A percentile compares a stretch with the other conserved stretches of the same genome.
These are phyloP conservation scores for Amblyopsis rosae DNA, from an alignment of 2,113 vertebrate species.

Conservation along the genomic window DNA sequence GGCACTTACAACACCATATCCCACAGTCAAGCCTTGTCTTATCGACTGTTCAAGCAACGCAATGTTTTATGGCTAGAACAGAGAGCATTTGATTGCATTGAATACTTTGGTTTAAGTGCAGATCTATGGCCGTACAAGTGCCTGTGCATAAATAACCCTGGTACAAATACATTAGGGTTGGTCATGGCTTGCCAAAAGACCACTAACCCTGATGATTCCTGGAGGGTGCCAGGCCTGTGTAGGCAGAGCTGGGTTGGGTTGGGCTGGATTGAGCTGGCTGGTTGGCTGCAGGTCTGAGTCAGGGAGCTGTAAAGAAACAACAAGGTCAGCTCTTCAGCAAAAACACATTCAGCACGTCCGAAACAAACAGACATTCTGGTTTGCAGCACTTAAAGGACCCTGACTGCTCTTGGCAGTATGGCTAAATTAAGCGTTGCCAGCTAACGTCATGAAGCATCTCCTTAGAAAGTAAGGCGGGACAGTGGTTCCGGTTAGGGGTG, in stretches of 20 bases:
- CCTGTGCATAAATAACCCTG: constrained; percentile 23
- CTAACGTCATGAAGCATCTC: neutral
- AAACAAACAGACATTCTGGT: constrained; percentile 35
- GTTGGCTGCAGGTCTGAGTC: constrained; percentile 35
- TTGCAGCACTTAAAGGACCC: constrained; percentile 7
- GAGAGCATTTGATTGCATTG: constrained; percentile 51
- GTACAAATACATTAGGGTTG: constrained; percentile 45
- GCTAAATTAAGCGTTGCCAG: neutral
- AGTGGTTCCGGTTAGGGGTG: no score
- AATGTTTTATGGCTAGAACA: constrained; percentile 39
- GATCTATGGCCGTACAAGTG: constrained; percentile 57
- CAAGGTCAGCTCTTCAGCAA: constrained; percentile 65
- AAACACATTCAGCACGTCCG: constrained; percentile 50
- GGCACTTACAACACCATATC: neutral
- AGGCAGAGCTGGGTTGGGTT: constrained; percentile 11
- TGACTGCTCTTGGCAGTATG: neutral
- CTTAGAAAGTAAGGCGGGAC: no score
- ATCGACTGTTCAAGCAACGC: constrained; percentile 8
- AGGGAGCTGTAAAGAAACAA: constrained; percentile 67
- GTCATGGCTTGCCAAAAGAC: constrained; percentile 63
- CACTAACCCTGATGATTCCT: constrained; percentile 77
- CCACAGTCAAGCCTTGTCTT: constrained; percentile 16
- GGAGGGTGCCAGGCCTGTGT: constrained; percentile 52
- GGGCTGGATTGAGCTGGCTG: neutral
- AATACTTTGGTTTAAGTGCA: constrained; percentile 46